phyloP scores from a whole-genome alignment of 2,888 invertebrate genomes.

The Branchellion lobata region DNA sequence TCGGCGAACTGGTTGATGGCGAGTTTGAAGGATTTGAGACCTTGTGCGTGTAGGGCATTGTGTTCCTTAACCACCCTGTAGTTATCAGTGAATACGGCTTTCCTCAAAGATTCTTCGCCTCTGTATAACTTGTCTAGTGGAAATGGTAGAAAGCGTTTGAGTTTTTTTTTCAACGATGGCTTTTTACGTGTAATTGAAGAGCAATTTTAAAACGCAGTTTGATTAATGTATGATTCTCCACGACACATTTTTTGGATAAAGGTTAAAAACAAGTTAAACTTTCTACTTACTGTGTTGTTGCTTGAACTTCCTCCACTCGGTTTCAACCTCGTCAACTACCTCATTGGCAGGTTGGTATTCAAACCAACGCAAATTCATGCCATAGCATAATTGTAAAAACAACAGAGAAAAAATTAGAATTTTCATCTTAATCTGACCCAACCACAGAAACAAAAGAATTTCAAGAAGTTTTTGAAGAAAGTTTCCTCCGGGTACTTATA shows the following conservation, averaged over 20 bases:
- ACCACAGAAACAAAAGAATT: background rate
- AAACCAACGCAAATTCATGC: constrained; percentile 3
- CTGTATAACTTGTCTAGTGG: background rate
- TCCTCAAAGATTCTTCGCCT: background rate
- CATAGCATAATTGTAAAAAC: background rate
- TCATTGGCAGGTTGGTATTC: background rate
- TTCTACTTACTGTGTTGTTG: background rate
- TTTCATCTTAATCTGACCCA: no score
- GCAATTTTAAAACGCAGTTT: no score
- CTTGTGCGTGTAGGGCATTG: background rate
- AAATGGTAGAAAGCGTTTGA: no score
- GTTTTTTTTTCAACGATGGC: no score
- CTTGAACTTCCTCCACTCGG: background rate
- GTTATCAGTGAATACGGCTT: background rate
- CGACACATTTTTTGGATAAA: no score
- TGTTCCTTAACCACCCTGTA: background rate
- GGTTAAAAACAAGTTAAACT: background rate
- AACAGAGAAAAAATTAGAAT: background rate
- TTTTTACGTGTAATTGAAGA: no score
- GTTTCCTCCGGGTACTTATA: background rate
- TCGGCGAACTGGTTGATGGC: background rate
- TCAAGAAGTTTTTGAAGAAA: background rate
- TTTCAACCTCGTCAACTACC: background rate
- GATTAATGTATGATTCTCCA: no score
- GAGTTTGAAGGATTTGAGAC: background rate